Evolutionary conservation across 2,113 vertebrate species (phyloP), one percentile per base, ranked within the genome.

Genomic region (Panurus biarmicus): DNA sequence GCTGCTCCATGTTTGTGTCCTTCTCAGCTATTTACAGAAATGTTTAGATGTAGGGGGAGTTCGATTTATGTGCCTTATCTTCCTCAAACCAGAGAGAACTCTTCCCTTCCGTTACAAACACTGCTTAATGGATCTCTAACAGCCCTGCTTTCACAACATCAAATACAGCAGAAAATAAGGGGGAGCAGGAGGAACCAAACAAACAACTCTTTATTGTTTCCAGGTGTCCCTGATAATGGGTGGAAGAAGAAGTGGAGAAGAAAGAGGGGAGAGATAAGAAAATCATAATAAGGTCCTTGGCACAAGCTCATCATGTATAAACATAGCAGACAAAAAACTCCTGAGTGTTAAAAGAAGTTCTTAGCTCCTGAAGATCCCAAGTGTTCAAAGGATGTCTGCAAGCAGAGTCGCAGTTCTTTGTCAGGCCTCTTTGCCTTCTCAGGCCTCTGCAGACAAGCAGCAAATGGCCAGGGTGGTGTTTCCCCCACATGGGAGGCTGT

Each of bases 21-120:
- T 96, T 36, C 96, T 96, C 85, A 95, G 96, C 82, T 97, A 81
- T 97, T 98, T 96, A 83, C 97, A 96, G 95, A 93, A 96, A 87
- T 77, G 75, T 94, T 98, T 83, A 96, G 88, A 94, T 96, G 84
- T 81, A 87, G 79, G 90, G 94, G 54, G 71, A 87, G 75, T 92
- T 91, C 18, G 22, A 95, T 97, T 97, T 96, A 95, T 96, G 95
- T 93, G 75, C 94, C 95, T 98, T 97, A 97, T 98, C 97, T 97
- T 89, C 83, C 73, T 91, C 92, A 93, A 79, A 90, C 96, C 97
- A 98, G 97, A 96, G 40, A 96, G 94, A 96, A 83, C 58, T 51
- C 69, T 73, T 96, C 51, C 74, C 84, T 93, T 71, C 87, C 29
- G 2, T 77, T 90, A 60, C 92, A 93, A 83, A 93, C 85, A 48